A percentile compares a stretch with the other conserved stretches of the same genome.
phyloP scores from a whole-genome alignment of 2,888 invertebrate species.

The Nasonia oneida region DNA sequence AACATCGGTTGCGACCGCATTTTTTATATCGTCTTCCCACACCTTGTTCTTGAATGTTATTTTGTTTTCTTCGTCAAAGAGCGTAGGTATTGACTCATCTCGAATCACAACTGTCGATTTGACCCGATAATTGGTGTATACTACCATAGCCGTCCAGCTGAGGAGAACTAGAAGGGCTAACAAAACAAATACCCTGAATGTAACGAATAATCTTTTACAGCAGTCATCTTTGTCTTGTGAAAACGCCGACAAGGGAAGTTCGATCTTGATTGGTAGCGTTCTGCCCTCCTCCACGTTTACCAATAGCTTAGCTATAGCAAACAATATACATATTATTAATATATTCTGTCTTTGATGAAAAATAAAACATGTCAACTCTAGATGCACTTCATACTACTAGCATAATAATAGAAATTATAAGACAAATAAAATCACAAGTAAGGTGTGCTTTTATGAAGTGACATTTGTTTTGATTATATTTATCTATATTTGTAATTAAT shows the following conservation, averaged over 20 bases:
- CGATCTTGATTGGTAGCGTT: slow-evolving; percentile 43
- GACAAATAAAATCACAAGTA: neutral
- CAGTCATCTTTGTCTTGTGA: slow-evolving; percentile 2
- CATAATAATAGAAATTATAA: neutral
- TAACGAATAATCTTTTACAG: slow-evolving; percentile 25
- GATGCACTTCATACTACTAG: neutral
- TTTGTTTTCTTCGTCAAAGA: neutral
- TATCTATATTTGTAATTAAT: too few relatives aligned
- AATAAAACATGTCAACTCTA: neutral
- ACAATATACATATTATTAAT: neutral
- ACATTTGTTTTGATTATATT: too few relatives aligned
- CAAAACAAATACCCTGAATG: slow-evolving; percentile 37
- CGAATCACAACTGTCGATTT: neutral
- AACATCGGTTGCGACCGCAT: neutral
- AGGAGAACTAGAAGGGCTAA: slow-evolving; percentile 8
- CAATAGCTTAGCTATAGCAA: slow-evolving; percentile 50
- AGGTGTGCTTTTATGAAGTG: too few relatives aligned
- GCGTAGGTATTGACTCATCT: neutral
- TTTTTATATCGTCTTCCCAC: neutral
- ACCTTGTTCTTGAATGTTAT: neutral
- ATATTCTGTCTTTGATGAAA: neutral
- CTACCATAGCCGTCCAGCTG: neutral
- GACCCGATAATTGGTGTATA: neutral
- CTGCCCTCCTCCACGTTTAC: slow-evolving; percentile 55
- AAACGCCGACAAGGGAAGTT: slow-evolving; percentile 41